Evolutionary conservation across 2,888 invertebrate genomes (phyloP).

Genomic region (Leptinotarsa rubiginosa): DNA sequence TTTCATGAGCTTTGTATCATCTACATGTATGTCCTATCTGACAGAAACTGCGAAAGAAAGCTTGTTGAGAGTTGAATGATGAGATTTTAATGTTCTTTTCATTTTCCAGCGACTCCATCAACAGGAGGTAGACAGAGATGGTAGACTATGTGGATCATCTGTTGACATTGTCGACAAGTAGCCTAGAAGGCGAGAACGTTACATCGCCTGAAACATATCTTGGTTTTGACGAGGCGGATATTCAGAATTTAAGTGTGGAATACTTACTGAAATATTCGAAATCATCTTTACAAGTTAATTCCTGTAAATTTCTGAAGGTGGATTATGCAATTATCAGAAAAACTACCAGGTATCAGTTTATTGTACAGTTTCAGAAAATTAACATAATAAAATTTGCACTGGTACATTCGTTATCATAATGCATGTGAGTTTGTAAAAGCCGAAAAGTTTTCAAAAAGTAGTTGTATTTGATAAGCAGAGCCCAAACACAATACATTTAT

Average conservation of each 20-base stretch:
- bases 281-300: no score
- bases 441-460: no score
- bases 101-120: conserved; percentile 24
- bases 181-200: conserved; percentile 33
- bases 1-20: conserved; percentile 7
- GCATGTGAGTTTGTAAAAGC: no score
- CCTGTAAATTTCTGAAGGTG: no score
- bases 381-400: no score
- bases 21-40: conserved; percentile 17
- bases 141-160: conserved; percentile 33
- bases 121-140: conserved; percentile 23
- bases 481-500: no score
- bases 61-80: conserved; percentile 22
- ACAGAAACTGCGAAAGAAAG: conserved; percentile 15
- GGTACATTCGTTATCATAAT: no score
- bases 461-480: no score
- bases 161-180: conserved; percentile 41
- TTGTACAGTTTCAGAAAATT: no score
- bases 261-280: no score
- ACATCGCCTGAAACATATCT: conserved; percentile 31
- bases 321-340: no score
- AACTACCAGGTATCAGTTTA: no score
- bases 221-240: conserved; percentile 21
- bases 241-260: not conserved
- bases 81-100: conserved; percentile 29